Evolutionary conservation across 2,797 vertebrate species (phyloP), one percentile per base, ranked within the genome.

Genomic region (Darevskia nairensis): DNA sequence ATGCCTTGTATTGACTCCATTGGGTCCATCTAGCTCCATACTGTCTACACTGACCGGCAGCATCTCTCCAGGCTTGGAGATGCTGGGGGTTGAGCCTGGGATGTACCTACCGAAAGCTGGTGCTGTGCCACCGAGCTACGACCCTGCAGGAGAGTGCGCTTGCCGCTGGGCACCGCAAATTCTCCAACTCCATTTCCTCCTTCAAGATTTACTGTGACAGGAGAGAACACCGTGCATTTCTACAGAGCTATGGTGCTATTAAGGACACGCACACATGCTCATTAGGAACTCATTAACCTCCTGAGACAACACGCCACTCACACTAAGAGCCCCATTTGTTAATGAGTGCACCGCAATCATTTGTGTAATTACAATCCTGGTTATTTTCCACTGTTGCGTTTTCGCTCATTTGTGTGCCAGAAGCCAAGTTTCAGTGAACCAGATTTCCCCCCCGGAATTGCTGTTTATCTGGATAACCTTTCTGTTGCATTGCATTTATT

Each of bases 391-490:
- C 32, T 81, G 59, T 39, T 39, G 59, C 25, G 6, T 76, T 81
- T 7, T 84, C 32, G 9, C 39, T 10, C 59, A 29, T 50, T 88
- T 79, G 64, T 61, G n/a, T 75, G 77, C 41, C 23, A 72, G 21
- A 64, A 66, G 11, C 35, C 23, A 39, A 1, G 76, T 80, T 3
- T 21, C 21, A 44, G 64, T 44, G 66, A 27, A n/a, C 35, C 2
- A 84, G n/a, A 19, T 59, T 74, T 19, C 41, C 27, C 39, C 55
- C 71, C 9, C 55, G 39, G 41, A 64, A 11, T 2, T 8, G 1
- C 80, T 78, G 89, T 89, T 95, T 96, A 95, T 96, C 93, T 95
- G 82, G 25, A 91, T 92, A 90, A 90, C 66, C 85, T 77, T 90
- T 88, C 85, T 88, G 89, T 93, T 95, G 92, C 85, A 87, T 80